These are phyloP conservation scores for Craterocephalus amniculus DNA, from an alignment of 2,797 vertebrate genomes.

Conservation along the genomic window DNA sequence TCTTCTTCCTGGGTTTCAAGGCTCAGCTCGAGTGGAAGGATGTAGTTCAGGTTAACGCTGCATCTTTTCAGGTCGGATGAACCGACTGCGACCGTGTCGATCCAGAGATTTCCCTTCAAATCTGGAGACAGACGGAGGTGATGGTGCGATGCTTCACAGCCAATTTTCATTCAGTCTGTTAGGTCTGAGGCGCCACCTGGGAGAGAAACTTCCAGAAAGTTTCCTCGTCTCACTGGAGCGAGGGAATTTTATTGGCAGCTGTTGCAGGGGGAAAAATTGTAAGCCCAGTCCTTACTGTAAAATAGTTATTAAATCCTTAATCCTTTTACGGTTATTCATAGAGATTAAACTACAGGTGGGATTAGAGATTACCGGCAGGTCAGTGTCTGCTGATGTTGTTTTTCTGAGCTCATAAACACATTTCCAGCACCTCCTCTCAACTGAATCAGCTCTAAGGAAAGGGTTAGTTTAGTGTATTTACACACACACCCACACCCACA, in stretches of 20 bases:
- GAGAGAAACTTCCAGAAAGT: constrained; percentile 9
- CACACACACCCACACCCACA: no score
- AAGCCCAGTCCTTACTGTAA: no score
- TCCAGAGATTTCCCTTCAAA: constrained; percentile 3
- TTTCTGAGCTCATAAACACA: no score
- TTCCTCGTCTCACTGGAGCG: neutral
- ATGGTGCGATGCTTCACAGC: constrained; percentile 19
- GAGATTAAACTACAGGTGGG: no score
- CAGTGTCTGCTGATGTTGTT: no score
- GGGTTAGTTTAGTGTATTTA: no score
- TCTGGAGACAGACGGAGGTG: constrained; percentile 15
- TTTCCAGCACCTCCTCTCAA: no score
- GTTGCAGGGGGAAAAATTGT: no score
- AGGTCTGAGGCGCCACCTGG: neutral
- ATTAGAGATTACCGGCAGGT: no score
- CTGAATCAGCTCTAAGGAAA: no score
- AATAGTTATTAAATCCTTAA: no score
- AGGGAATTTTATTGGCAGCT: neutral
- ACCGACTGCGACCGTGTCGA: constrained; percentile 14
- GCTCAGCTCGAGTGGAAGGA: constrained; percentile 28
- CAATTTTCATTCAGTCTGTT: constrained; percentile 19
- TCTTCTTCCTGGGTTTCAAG: constrained; percentile 24
- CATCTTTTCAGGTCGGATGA: constrained; percentile 30
- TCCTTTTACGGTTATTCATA: no score
- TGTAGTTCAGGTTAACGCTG: constrained; percentile 21